phyloP scores from a whole-genome alignment of 1,140 invertebrate species.

The Helicorthomorpha holstii region DNA sequence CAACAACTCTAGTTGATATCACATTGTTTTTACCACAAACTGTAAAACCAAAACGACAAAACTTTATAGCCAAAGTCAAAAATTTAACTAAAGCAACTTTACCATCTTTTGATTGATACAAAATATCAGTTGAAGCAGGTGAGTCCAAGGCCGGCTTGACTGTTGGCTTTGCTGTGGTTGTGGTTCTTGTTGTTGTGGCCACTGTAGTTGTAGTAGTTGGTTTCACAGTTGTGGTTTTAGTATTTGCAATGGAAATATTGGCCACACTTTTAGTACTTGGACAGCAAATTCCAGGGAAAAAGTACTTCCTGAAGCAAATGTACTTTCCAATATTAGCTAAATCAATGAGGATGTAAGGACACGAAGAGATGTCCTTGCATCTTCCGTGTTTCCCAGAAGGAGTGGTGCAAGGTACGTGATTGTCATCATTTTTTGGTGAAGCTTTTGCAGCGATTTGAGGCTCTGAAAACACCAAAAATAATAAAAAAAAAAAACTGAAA shows the following conservation, averaged over 20 bases:
- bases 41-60: slow-evolving; percentile 8
- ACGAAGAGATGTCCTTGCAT: slow-evolving; percentile 73
- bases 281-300: slow-evolving; percentile 81
- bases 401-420: slow-evolving; percentile 60
- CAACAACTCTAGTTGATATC: slow-evolving; percentile 67
- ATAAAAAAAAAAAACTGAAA: no score
- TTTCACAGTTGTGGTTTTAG: slow-evolving; percentile 21
- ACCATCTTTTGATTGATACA: no score
- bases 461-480: no score
- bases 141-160: background rate
- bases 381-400: slow-evolving; percentile 57
- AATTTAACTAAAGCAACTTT: no score
- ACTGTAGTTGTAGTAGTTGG: slow-evolving; percentile 19
- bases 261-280: slow-evolving; percentile 27
- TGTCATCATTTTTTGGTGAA: no score
- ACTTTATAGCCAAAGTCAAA: no score
- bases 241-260: slow-evolving; percentile 14
- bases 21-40: slow-evolving; percentile 59
- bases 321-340: slow-evolving; percentile 62
- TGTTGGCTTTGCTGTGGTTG: slow-evolving; percentile 2
- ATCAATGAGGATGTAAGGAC: slow-evolving; percentile 68
- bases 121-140: no score
- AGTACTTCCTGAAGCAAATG: slow-evolving; percentile 76
- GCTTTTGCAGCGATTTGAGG: no score
- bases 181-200: slow-evolving; percentile 12